Conservation (phyloP, 2,888 invertebrate genomes). For the Protodeltote pygarga region DNA sequence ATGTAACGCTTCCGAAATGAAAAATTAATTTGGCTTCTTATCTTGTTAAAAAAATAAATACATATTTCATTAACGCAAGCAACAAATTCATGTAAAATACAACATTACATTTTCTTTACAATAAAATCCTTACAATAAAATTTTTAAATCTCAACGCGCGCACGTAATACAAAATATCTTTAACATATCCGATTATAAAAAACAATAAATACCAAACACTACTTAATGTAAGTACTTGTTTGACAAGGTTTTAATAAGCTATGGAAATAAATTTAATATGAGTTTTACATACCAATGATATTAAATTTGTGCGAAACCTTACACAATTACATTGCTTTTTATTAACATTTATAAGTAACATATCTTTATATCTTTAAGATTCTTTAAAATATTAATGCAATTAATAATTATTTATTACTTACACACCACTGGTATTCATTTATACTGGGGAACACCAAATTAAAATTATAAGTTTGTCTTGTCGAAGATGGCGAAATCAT, state of each 20-base stretch:
- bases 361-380: conserved; percentile 53
- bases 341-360: conserved; percentile 51
- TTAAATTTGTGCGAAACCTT: conserved; percentile 64
- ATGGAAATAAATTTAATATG: conserved; percentile 43
- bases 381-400: conserved; percentile 44
- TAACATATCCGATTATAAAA: conserved; percentile 28
- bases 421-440: conserved; percentile 21
- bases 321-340: conserved; percentile 51
- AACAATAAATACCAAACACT: conserved; percentile 54
- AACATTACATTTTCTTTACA: too few relatives aligned
- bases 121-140: background rate
- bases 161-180: conserved; percentile 9
- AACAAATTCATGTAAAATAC: background rate
- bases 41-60: too few relatives aligned
- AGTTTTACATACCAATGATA: conserved; percentile 37
- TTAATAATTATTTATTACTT: conserved; percentile 38
- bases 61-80: too few relatives aligned
- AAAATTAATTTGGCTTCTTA: too few relatives aligned
- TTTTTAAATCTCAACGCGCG: conserved; percentile 13
- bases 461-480: conserved; percentile 21
- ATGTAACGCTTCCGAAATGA: too few relatives aligned
- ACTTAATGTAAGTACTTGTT: conserved; percentile 69
- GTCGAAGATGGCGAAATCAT: too few relatives aligned
- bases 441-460: conserved; percentile 16
- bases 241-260: conserved; percentile 51